Evolutionary conservation across 2,797 vertebrate species (phyloP), one percentile per base, ranked within the genome.

Genomic region (Falco naumanni): DNA sequence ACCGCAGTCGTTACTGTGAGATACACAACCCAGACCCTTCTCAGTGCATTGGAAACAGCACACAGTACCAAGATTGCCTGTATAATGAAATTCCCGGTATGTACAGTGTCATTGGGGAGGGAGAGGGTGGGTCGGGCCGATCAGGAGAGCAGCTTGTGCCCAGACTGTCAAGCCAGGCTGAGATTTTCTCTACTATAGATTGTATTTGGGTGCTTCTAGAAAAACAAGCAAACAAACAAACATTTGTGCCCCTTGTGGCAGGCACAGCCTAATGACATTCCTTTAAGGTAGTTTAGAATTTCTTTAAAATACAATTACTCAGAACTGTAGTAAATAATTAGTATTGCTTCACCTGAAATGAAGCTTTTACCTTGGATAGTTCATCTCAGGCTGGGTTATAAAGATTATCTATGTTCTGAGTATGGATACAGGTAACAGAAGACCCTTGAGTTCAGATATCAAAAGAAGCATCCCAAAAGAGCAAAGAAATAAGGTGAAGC

Each of bases 11-110:
- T 48, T 98, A 97, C 64, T 99, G 99, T 5, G 98, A 98, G 81
- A 98, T 98, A 22, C 98, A 98, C 86, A 94, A 89, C 88, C 98
- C 98, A 1, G 98, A 97, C 60, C 83, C 97, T 5, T 90, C 91
- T 39, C 97, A 98, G 50, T 99, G 99, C 21, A 8, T 98, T 1
- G 99, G 99, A 17, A 99, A 99, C 98, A 97, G 98, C 98, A 99
- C 99, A 4, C 98, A 99, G 97, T 98, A 98, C 90, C 98, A 99
- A 91, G 98, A 99, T 85, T 99, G 99, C 97, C 97, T 98, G 50
- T 98, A 98, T 86, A 99, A 99, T 33, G 99, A 99, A 97, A 99
- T 99, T 91, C 99, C 99, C 4, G 99, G 99, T 99, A 97, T 74
- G 97, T 94, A 71, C 68, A 7, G 0, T 39, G 43, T 31, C 33